Conservation (phyloP, 1,140 invertebrate genomes). For the Aethina tumida region DNA sequence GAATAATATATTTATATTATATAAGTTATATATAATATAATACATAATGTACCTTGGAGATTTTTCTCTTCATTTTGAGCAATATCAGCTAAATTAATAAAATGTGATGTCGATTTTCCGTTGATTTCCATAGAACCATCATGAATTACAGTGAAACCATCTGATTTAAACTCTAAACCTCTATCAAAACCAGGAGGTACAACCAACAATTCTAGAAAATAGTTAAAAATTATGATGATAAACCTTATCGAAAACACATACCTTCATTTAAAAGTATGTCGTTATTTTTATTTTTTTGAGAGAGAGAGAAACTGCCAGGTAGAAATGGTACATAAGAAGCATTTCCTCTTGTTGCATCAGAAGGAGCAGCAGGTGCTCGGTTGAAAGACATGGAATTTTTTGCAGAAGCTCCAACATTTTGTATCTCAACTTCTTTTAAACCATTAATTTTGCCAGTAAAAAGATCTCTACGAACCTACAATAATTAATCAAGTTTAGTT, state of each 20-base stretch:
- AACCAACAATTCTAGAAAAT: conserved; percentile 43
- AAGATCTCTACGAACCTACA: conserved; percentile 54
- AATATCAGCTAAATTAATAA: conserved; percentile 32
- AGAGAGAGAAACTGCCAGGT: conserved; percentile 63
- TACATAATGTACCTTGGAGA: conserved; percentile 21
- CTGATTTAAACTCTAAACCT: conserved; percentile 45
- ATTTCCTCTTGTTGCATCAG: conserved; percentile 55
- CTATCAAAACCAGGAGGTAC: conserved; percentile 52
- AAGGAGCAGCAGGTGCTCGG: conserved; percentile 47
- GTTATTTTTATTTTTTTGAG: conserved; percentile 8
- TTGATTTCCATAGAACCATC: neutral
- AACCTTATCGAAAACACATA: conserved; percentile 1
- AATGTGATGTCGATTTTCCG: conserved; percentile 12
- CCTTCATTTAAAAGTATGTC: conserved; percentile 6
- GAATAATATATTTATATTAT: neutral
- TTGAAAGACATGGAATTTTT: conserved; percentile 69
- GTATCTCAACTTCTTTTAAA: conserved; percentile 55
- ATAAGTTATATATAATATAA: neutral
- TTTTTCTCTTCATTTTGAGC: conserved; percentile 28
- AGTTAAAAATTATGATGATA: conserved; percentile 7
- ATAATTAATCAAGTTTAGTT: conserved; percentile 2
- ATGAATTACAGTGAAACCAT: conserved; percentile 36
- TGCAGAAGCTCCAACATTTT: conserved; percentile 51
- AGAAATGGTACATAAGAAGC: conserved; percentile 67
- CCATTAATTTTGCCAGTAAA: conserved; percentile 58